Evolutionary conservation across 2,113 vertebrate genomes (phyloP).

Genomic region (Hemiprocne comata): DNA sequence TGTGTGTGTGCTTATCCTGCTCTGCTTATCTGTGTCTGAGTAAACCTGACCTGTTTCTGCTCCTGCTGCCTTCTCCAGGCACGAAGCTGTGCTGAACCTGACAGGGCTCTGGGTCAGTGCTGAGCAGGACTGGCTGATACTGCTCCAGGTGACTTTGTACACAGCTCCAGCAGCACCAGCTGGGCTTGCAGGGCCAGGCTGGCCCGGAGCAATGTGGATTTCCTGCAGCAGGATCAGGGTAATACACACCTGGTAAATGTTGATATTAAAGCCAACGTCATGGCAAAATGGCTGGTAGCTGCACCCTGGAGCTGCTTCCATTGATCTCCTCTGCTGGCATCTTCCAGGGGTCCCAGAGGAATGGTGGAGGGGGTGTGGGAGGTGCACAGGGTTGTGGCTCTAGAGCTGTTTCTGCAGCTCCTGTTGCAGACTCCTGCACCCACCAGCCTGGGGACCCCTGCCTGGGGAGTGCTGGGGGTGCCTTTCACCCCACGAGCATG

Average conservation of each 20-base stretch:
- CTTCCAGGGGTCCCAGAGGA: background rate
- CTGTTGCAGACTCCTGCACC: background rate
- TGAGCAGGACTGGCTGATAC: background rate
- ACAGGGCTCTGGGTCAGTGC: background rate
- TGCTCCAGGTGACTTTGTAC: background rate
- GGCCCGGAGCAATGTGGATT: background rate
- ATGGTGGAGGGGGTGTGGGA: accelerated
- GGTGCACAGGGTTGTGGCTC: accelerated
- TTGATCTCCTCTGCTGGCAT: background rate
- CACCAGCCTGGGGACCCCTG: accelerated
- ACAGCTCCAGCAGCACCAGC: background rate
- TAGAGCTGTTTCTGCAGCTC: background rate
- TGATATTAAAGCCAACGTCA: accelerated
- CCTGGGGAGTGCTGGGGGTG: background rate
- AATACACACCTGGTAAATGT: background rate
- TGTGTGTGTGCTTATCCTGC: background rate
- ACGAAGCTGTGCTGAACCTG: background rate
- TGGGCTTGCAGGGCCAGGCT: background rate
- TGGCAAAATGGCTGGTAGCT: background rate
- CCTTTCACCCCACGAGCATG: accelerated
- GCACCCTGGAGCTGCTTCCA: accelerated
- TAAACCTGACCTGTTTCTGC: background rate
- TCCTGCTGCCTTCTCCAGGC: background rate
- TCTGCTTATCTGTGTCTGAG: background rate
- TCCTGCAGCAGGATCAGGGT: background rate